Evolutionary conservation across 2,113 vertebrate genomes (phyloP).

Genomic region (Pipa parva): DNA sequence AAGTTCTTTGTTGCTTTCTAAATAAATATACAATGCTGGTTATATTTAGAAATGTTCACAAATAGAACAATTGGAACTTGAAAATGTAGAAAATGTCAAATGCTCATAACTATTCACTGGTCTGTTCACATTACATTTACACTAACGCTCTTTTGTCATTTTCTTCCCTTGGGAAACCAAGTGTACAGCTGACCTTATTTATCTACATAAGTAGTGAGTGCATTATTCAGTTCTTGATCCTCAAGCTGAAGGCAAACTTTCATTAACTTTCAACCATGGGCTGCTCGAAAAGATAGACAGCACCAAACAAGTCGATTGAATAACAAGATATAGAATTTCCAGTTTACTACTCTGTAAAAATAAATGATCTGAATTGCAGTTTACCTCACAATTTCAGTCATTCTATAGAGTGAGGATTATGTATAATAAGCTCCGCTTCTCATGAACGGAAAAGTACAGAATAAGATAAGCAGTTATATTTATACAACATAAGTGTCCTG

Average conservation of each 20-base stretch:
- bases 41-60: conserved; percentile 29
- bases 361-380: no score
- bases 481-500: no score
- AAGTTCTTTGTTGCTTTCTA: conserved; percentile 1
- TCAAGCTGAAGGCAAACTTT: conserved; percentile 8
- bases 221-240: conserved; percentile 20
- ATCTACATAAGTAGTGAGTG: conserved; percentile 19
- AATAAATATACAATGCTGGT: conserved; percentile 8
- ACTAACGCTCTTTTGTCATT: neutral
- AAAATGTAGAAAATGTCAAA: conserved; percentile 31
- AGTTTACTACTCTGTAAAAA: no score
- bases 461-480: no score
- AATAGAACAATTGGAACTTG: conserved; percentile 8
- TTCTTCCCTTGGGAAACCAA: conserved; percentile 31
- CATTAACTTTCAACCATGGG: conserved; percentile 13
- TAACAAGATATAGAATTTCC: no score
- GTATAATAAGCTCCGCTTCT: no score
- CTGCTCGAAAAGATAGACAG: conserved; percentile 8
- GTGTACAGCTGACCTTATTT: conserved; percentile 22
- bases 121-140: neutral
- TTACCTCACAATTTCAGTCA: no score
- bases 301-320: neutral
- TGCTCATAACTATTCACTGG: neutral
- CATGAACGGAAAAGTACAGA: no score
- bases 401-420: no score